Base-by-base conservation (phyloP, 2,888 invertebrate species). In the Lomographa bimaculata region DNA sequence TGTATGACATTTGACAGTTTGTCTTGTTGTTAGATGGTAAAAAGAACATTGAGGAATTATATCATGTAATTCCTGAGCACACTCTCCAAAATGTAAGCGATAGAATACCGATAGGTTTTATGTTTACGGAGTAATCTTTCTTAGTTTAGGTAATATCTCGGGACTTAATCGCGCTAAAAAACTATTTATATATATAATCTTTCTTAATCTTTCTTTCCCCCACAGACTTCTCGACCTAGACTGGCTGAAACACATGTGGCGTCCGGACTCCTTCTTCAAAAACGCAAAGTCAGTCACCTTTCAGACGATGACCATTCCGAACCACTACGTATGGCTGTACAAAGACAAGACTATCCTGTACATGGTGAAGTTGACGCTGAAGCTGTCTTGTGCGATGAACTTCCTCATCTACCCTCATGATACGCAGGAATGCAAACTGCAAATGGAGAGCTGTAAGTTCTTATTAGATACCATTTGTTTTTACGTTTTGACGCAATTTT, bases 401-500 rank as follows among this genome's bases (percentile, higher is more conserved):
- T 97, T 97, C 75, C 93, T 96, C 64, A 96, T 97, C 66, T 98
- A 97, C 79, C 97, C 97, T 0, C 97, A 97, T 67, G 97, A 97
- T 68, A 97, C 97, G 0, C 97, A 98, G 81, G 96, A 96, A 75
- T 98, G 97, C 73, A 96, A 96, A 81, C 90, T 97, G 47, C 96
- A 97, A 85, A 97, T 97, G 95, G 97, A 97, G 78, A 97, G 97
- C 75, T 89, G 97, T 97, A 84, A 96, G 97, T 94, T 54, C 2
- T n/a, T n/a, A n/a, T n/a, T n/a, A n/a, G n/a, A n/a, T n/a, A n/a
- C n/a, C n/a, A n/a, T n/a, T n/a, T n/a, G n/a, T n/a, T n/a, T n/a
- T n/a, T n/a, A n/a, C n/a, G n/a, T n/a, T n/a, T n/a, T n/a, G n/a
- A n/a, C n/a, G n/a, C n/a, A n/a, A n/a, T n/a, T n/a, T n/a, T n/a